A percentile compares a stretch with the other conserved stretches of the same genome.
These are phyloP conservation scores for Plotosus lineatus DNA, from an alignment of 2,113 vertebrate species.

Conservation along the genomic window DNA sequence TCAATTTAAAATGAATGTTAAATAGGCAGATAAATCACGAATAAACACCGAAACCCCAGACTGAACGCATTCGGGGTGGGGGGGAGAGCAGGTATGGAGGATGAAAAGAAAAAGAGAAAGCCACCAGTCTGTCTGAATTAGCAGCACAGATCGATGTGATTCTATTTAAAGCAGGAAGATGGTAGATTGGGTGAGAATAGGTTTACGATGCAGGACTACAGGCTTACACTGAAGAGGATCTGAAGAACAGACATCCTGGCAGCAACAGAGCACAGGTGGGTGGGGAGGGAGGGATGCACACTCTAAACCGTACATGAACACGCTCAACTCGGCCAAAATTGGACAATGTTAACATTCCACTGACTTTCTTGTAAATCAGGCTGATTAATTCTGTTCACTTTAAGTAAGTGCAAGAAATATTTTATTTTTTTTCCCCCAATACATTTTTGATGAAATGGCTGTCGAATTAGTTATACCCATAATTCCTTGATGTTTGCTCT, in stretches of 20 bases:
- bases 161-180: constrained; percentile 9
- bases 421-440: background rate
- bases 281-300: no score
- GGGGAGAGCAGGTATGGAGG: background rate
- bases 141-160: background rate
- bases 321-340: background rate
- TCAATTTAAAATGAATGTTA: background rate
- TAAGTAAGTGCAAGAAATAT: background rate
- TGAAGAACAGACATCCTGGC: constrained; percentile 1
- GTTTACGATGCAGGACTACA: background rate
- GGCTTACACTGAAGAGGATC: background rate
- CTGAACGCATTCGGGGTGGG: background rate
- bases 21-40: background rate
- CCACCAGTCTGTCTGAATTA: background rate
- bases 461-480: background rate
- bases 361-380: background rate
- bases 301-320: background rate
- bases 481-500: background rate
- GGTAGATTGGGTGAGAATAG: background rate
- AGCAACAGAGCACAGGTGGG: background rate
- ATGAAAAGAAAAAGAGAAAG: background rate
- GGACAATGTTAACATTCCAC: background rate
- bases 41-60: background rate
- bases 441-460: background rate
- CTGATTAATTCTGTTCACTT: background rate